Conservation (phyloP, 2,113 vertebrate species). For the Piprites chloris region DNA sequence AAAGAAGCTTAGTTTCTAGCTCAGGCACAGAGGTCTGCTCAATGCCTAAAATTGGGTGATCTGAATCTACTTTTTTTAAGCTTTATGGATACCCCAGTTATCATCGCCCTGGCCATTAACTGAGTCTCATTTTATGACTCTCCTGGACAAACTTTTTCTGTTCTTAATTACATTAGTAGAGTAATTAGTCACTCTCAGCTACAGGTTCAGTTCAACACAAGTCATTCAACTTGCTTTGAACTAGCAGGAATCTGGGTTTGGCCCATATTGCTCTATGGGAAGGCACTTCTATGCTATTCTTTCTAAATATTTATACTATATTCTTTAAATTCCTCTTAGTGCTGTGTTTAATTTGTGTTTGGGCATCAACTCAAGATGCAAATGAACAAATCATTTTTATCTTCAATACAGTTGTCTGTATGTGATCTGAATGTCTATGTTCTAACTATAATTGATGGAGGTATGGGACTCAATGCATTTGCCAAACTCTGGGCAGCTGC, state of each 20-base stretch:
- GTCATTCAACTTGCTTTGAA: background rate
- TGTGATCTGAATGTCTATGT: background rate
- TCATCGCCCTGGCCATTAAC: background rate
- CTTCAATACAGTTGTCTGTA: background rate
- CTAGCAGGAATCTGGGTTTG: background rate
- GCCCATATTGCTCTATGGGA: background rate
- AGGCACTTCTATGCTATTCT: background rate
- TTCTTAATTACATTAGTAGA: background rate
- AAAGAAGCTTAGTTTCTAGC: background rate
- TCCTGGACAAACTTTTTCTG: background rate
- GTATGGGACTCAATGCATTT: background rate
- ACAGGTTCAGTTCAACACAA: background rate
- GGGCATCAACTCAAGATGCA: background rate
- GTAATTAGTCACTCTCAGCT: background rate
- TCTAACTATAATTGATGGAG: background rate
- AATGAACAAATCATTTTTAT: background rate
- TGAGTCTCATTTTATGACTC: background rate
- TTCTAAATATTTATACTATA: background rate
- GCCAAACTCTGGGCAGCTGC: background rate
- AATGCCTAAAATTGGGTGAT: background rate
- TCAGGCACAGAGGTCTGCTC: background rate
- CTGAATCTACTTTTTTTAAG: background rate
- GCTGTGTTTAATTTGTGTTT: background rate
- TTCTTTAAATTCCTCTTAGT: background rate
- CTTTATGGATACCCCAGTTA: background rate